These are phyloP conservation scores for Scaptomyza parva DNA, from an alignment of 2,888 invertebrate genomes.

Conservation along the genomic window DNA sequence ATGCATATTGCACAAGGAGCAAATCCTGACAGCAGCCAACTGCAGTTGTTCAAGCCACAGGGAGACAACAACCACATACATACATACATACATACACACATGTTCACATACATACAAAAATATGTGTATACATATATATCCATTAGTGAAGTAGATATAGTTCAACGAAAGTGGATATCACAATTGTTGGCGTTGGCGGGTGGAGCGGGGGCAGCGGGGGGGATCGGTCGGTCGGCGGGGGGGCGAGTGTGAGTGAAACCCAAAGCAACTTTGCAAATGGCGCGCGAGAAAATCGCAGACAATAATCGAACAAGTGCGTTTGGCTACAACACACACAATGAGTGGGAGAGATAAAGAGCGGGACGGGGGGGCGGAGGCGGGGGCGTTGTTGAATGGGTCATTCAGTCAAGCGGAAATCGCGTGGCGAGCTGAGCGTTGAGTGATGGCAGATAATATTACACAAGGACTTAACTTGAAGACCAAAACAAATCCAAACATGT, in stretches of 20 bases:
- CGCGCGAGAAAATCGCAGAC: constrained; percentile 44
- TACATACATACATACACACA: not conserved
- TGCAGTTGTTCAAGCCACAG: constrained; percentile 42
- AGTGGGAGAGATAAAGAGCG: not conserved
- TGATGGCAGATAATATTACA: constrained; percentile 57
- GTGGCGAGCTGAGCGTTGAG: constrained; percentile 49
- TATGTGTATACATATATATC: not conserved
- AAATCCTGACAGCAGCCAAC: constrained; percentile 51
- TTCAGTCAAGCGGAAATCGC: constrained; percentile 53
- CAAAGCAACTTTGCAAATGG: constrained; percentile 16
- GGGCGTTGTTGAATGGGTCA: constrained; percentile 2
- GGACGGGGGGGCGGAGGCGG: not conserved
- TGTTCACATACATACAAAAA: not conserved
- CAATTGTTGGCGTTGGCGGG: constrained; percentile 19
- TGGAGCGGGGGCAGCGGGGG: too few relatives aligned
- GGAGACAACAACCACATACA: not conserved
- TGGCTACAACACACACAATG: too few relatives aligned
- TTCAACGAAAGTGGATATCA: constrained; percentile 22
- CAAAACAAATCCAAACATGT: constrained; percentile 37
- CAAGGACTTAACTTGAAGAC: constrained; percentile 46
- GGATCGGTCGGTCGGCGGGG: too few relatives aligned
- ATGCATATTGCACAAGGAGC: constrained; percentile 50
- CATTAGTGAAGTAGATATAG: constrained; percentile 14
- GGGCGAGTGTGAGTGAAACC: constrained; percentile 9
- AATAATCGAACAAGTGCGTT: constrained; percentile 24